Base-by-base conservation (phyloP, 1,140 invertebrate species). In the Hermetia illucens region DNA sequence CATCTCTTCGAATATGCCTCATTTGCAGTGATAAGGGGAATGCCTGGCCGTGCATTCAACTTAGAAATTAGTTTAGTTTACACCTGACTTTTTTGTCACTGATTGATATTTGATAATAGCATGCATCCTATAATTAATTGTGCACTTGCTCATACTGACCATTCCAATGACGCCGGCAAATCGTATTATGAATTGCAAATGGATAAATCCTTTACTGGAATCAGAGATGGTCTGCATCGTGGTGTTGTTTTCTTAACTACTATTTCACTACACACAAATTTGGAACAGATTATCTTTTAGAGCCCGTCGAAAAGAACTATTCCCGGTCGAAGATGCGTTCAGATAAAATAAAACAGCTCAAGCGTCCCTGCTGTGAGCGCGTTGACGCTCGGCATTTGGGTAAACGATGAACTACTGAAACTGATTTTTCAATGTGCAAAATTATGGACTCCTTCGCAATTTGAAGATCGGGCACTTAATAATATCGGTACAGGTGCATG, bases 121-220 rank as follows among this genome's bases (percentile, higher is more conserved):
- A 8, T 25, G 6, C 24, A 25, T 25, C 6, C 24, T 8, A 25
- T 25, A 8, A n/a, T 25, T 8, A 25, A 25, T 8, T 25, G 6
- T 25, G 6, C n/a, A n/a, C 24, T 8, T 8, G n/a, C 6, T 6
- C n/a, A 25, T n/a, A 35, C 34, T 35, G 13, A 35, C 34, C 12
- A 35, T 21, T 17, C 34, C 34, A 21, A 35, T 20, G 15, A 21
- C 18, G 12, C 34, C 34, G 13, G 34, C 34, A 21, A 35, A 35
- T 2, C 4, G 3, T 8, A 35, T 21, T 3, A 35, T 19, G 3
- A 21, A 21, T 21, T 21, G 17, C 15, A 35, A 35, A 21, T 15
- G 15, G 21, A 12, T 6, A 35, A 22, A 35, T n/a, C 20, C 21
- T 35, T 21, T 20, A 21, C 24, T 22, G n/a, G 24, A 22, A 13